Evolutionary conservation across 92 coral and sea anemone species (phyloP), one percentile per base, ranked within the genome.

Genomic region (Umimayanthus kanabou): DNA sequence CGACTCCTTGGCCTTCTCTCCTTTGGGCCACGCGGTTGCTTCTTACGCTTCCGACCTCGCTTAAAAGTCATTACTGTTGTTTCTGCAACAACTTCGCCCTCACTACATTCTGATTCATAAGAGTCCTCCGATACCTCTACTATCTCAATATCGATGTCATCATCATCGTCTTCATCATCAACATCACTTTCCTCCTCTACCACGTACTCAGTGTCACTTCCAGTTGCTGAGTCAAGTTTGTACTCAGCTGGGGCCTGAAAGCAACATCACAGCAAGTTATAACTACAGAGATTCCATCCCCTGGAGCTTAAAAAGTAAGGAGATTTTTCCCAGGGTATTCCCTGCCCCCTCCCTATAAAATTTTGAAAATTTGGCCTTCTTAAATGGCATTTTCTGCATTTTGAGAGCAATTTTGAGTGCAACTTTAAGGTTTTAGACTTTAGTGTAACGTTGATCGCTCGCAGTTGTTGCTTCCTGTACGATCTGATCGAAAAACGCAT

Each of bases 181-280:
- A n/a, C 77, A 29, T 67, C 75, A 39, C 37, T 67, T 70, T 83
- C 87, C 25, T 83, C 77, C 15, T 42, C 87, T 25, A 45, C 26
- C 25, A 83, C 77, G 69, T 67, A 83, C 25, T 83, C 87, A 67
- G 87, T 83, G 15, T 83, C 87, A 69, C 87, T 83, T 43, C 87
- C 87, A 69, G 87, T 83, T 15, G 77, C 87, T 83, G 87, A 83
- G 28, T 83, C 87, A 43, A 83, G 87, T 28, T 83, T 83, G 23
- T 43, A 18, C 14, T 83, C 87, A 26, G 5, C 67, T 16, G 76
- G 87, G 30, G 70, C 39, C 87, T 69, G 26, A 20, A 42, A 23
- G n/a, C 43, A 14, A 28, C 13, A 11, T 72, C 37, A 33, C 37
- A 33, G 0, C 37, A 33, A 33, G 37, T 33, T 33, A 33, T 33